Evolutionary conservation across 2,113 vertebrate genomes (phyloP), one percentile per base, ranked within the genome.

Genomic region (Ranitomeya variabilis): DNA sequence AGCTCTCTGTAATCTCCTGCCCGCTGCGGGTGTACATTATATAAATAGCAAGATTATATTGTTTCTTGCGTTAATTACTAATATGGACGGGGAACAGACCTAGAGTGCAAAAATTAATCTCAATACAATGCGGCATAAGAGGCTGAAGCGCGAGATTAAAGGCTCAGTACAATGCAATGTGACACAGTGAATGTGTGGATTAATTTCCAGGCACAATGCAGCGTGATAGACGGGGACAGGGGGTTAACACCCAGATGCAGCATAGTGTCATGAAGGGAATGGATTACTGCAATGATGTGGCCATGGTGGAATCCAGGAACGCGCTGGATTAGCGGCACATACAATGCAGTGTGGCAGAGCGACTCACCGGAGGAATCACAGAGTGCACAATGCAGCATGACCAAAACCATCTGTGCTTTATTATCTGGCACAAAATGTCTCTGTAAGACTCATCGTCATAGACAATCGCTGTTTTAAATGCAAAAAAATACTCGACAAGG

Each of bases 31-130:
- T 76, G 45, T 76, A 76, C 52, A 76, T 19, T 59, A 80, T 60
- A 59, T 31, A 80, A 23, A 80, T 80, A 31, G 77, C n/a, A 26
- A 59, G n/a, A 80, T 80, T 80, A 59, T 59, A 21, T 60, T 80
- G 78, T 80, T 59, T 57, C 59, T 80, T 80, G 55, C 78, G 60
- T 60, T 80, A 80, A 80, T 80, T 80, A 59, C 54, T 59, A 80
- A 59, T 80, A 80, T 23, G 55, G 78, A 59, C 18, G 13, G n/a
- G 26, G 78, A 57, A 80, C n/a, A 80, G 55, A 80, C 55, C 52
- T 54, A 23, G 52, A 80, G 54, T 15, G 79, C n/a, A 8, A 37
- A 9, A 59, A 81, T 60, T 31, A 60, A 37, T 60, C 55, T 81
- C 9, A 60, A 60, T 81, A 60, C 57, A 81, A 37, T 80, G 55